These are phyloP conservation scores for Gonioctena quinquepunctata DNA, from an alignment of 1,140 invertebrate species.

Conservation along the genomic window DNA sequence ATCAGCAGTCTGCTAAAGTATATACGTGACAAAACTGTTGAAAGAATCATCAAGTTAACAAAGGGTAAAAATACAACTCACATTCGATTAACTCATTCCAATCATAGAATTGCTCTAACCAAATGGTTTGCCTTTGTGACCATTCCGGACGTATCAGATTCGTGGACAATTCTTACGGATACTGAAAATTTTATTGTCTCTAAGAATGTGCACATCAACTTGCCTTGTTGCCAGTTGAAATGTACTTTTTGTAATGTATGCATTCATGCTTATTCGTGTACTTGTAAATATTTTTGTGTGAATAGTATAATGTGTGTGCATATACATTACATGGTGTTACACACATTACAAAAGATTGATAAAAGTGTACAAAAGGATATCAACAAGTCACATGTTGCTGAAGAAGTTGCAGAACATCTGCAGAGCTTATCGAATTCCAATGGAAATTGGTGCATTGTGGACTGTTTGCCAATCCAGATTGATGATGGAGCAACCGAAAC, in stretches of 20 bases:
- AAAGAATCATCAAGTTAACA: slow-evolving; percentile 20
- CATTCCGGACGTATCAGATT: too few species aligned
- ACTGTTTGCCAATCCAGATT: too few species aligned
- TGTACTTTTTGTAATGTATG: slow-evolving; percentile 12
- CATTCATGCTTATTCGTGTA: slow-evolving; percentile 4
- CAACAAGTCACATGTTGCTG: not conserved
- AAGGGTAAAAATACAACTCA: slow-evolving; percentile 5
- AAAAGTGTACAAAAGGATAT: not conserved
- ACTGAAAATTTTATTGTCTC: not conserved
- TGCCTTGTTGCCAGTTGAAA: not conserved
- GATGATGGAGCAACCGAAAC: too few species aligned
- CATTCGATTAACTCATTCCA: not conserved
- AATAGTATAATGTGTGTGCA: slow-evolving; percentile 10
- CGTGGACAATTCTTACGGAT: not conserved
- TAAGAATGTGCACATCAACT: not conserved
- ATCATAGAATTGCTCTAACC: not conserved
- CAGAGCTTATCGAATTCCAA: not conserved
- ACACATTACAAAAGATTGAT: not conserved
- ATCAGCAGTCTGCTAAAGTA: slow-evolving; percentile 20
- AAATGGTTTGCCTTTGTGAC: not conserved
- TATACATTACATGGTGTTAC: slow-evolving; percentile 13
- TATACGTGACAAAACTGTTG: slow-evolving; percentile 27
- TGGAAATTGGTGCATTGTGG: not conserved
- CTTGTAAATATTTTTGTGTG: not conserved
- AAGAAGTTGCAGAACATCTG: not conserved